Conservation (phyloP, 2,888 invertebrate genomes). For the Cybosia mesomella region DNA sequence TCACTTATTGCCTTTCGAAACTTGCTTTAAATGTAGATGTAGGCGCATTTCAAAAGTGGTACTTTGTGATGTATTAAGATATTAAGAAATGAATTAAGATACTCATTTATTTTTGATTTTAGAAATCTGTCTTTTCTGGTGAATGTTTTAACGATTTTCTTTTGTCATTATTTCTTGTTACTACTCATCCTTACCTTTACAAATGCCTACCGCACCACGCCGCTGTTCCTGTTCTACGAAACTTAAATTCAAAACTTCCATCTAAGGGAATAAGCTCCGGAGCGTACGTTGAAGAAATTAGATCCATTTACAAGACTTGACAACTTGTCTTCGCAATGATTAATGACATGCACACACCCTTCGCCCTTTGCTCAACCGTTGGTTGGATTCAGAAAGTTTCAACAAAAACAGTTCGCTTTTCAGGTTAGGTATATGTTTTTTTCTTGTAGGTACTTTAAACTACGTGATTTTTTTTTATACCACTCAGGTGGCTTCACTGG, state of each 20-base stretch:
- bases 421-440: neutral
- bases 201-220: neutral
- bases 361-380: slow-evolving; percentile 36
- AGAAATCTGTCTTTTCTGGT: neutral
- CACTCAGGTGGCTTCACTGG: too few species aligned
- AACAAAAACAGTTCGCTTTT: slow-evolving; percentile 6
- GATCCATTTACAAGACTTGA: slow-evolving; percentile 45
- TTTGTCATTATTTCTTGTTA: neutral
- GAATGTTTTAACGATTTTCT: neutral
- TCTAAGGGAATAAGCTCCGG: slow-evolving; percentile 7
- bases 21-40: neutral
- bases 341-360: slow-evolving; percentile 46
- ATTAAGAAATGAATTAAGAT: neutral
- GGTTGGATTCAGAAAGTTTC: slow-evolving; percentile 39
- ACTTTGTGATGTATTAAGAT: neutral
- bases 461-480: neutral
- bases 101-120: neutral
- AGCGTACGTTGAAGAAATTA: slow-evolving; percentile 38
- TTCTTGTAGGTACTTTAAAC: neutral
- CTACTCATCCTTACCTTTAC: neutral
- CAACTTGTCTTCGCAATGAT: slow-evolving; percentile 51
- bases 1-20: neutral
- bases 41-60: neutral
- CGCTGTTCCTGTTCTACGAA: neutral
- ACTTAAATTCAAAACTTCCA: slow-evolving; percentile 18